Percentiles rank a stretch among this genome's conserved stretches.
These are phyloP conservation scores for Gryon sp. DNA, from an alignment of 1,140 invertebrate genomes.

Conservation along the genomic window DNA sequence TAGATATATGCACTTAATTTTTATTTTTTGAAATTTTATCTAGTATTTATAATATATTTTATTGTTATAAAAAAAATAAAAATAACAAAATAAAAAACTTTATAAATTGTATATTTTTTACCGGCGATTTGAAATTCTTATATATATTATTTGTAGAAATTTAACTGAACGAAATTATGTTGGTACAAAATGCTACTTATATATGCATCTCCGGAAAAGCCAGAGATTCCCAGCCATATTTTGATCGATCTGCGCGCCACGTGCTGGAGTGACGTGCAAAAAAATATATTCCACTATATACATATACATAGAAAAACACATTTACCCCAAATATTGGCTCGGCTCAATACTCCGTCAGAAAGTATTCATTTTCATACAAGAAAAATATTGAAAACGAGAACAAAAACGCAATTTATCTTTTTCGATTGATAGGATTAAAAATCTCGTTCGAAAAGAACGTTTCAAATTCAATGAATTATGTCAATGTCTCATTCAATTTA, in stretches of 20 bases:
- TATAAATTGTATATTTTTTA: too few species aligned
- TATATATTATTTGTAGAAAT: too few species aligned
- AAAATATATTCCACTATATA: slow-evolving; percentile 70
- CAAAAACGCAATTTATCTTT: slow-evolving; percentile 52
- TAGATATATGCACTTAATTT: too few species aligned
- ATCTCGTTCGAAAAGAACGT: not conserved
- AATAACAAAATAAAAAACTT: too few species aligned
- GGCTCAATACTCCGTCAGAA: slow-evolving; percentile 54
- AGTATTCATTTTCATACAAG: slow-evolving; percentile 61
- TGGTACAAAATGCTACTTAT: slow-evolving; percentile 67
- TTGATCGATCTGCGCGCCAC: slow-evolving; percentile 74
- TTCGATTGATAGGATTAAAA: slow-evolving; percentile 33
- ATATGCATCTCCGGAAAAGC: slow-evolving; percentile 68
- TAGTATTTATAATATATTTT: too few species aligned
- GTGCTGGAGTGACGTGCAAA: slow-evolving; percentile 73
- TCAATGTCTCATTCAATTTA: too few species aligned
- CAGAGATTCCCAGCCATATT: slow-evolving; percentile 66
- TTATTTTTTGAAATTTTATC: too few species aligned
- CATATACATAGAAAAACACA: slow-evolving; percentile 52
- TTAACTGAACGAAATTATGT: slow-evolving; percentile 61
- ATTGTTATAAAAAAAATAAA: too few species aligned
- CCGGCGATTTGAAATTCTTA: too few species aligned
- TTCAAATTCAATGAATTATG: too few species aligned
- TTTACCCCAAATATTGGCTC: slow-evolving; percentile 60
- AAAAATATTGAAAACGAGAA: slow-evolving; percentile 56